These are phyloP conservation scores for Drosophila erecta DNA, from an alignment of 1,140 invertebrate species.

Conservation along the genomic window DNA sequence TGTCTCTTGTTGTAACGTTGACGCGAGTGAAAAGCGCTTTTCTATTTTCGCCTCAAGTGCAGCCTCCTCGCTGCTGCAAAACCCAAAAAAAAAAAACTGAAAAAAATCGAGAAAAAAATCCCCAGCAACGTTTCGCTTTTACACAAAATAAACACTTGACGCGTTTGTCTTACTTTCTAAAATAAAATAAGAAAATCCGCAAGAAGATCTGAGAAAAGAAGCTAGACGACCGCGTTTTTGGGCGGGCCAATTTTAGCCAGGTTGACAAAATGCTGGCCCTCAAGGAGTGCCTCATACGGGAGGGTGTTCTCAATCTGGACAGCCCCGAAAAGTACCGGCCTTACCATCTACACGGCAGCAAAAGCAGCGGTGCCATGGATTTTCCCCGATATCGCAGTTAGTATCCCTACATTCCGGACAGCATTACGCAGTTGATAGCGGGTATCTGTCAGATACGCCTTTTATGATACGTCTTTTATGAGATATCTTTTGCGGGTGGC, in stretches of 20 bases:
- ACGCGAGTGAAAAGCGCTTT: conserved; percentile 76
- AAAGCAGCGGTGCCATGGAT: conserved; percentile 68
- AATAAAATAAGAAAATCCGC: conserved; percentile 58
- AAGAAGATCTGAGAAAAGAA: conserved; percentile 40
- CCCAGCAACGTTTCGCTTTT: conserved; percentile 21
- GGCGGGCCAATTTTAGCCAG: conserved; percentile 38
- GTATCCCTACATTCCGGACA: conserved; percentile 36
- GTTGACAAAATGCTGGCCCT: conserved; percentile 68
- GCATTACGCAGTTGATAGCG: conserved; percentile 16
- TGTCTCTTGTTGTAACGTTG: conserved; percentile 65
- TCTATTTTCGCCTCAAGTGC: conserved; percentile 82
- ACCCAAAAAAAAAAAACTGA: conserved; percentile 9
- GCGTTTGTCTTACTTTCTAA: conserved; percentile 73
- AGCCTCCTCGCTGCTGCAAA: conserved; percentile 26
- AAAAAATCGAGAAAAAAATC: conserved; percentile 2
- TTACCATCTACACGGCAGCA: conserved; percentile 60
- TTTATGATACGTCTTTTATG: neutral
- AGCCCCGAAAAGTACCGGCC: conserved; percentile 42
- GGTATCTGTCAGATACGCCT: conserved; percentile 30
- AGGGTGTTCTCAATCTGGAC: conserved; percentile 80
- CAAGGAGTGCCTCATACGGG: conserved; percentile 81
- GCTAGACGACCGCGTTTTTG: conserved; percentile 23
- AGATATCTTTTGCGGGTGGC: conserved; percentile 1
- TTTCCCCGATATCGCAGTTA: conserved; percentile 77
- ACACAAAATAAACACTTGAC: conserved; percentile 55